Percentiles rank a stretch among this genome's conserved stretches.
These are phyloP conservation scores for Homarus gammarus DNA, from an alignment of 2,888 invertebrate genomes.

Conservation along the genomic window DNA sequence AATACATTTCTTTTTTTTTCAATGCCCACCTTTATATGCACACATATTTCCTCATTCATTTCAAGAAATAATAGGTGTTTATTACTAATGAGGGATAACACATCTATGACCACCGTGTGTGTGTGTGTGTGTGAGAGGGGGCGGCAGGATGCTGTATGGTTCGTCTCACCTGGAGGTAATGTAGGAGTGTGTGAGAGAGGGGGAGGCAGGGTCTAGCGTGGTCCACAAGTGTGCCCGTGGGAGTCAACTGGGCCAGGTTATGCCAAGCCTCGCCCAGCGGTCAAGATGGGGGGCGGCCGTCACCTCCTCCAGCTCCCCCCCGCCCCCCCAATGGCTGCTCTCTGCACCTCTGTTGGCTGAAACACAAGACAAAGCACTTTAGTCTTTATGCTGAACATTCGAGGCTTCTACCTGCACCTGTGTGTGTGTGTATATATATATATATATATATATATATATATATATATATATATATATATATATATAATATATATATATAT, in stretches of 20 bases:
- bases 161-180: conserved; percentile 5
- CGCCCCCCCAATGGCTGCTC: conserved; percentile 24
- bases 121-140: no score
- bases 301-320: conserved; percentile 36
- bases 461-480: conserved; percentile 53
- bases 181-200: not conserved
- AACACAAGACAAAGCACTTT: not conserved
- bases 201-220: conserved; percentile 7
- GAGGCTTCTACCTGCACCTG: not conserved
- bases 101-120: no score
- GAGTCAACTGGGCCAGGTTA: conserved; percentile 73
- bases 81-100: no score
- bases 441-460: conserved; percentile 55
- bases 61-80: no score
- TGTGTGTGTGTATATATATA: conserved; percentile 42
- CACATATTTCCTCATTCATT: no score
- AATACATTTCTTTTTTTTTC: no score
- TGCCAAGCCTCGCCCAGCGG: conserved; percentile 61
- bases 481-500: conserved; percentile 46
- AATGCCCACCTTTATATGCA: no score
- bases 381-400: no score
- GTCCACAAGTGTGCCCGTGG: conserved; percentile 48
- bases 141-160: no score
- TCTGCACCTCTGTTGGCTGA: conserved; percentile 31
- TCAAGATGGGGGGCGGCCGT: conserved; percentile 55